phyloP scores from a whole-genome alignment of 2,888 invertebrate species.

The Muscina levida region DNA sequence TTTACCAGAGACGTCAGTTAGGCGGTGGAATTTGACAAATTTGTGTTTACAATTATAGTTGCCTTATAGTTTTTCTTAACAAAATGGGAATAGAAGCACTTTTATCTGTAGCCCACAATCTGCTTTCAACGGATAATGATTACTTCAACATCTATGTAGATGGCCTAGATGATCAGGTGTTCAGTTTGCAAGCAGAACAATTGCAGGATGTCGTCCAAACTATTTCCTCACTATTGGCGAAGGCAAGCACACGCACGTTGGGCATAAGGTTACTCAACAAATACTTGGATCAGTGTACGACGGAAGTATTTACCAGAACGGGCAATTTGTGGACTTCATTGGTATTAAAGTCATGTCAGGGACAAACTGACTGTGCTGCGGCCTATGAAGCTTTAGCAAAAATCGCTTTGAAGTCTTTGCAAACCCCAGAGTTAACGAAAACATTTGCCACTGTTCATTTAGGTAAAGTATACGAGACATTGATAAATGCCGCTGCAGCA shows the following conservation, averaged over 20 bases:
- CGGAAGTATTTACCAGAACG: conserved; percentile 70
- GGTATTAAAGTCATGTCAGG: conserved; percentile 70
- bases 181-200: conserved; percentile 53
- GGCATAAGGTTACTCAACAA: conserved; percentile 69
- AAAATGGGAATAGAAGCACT: conserved; percentile 20
- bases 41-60: no score
- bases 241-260: conserved; percentile 63
- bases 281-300: conserved; percentile 68
- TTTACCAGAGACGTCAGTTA: no score
- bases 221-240: conserved; percentile 70
- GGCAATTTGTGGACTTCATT: conserved; percentile 70
- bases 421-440: conserved; percentile 72
- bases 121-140: conserved; percentile 64
- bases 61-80: not conserved
- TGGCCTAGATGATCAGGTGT: conserved; percentile 70
- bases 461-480: conserved; percentile 70
- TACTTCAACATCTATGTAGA: conserved; percentile 68
- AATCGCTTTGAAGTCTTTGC: conserved; percentile 68
- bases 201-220: conserved; percentile 65
- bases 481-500: conserved; percentile 60
- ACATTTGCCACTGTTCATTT: conserved; percentile 69
- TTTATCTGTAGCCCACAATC: conserved; percentile 69
- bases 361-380: conserved; percentile 31
- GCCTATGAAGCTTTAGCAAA: conserved; percentile 61
- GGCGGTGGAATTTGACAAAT: no score